These are phyloP conservation scores for Alca torda DNA, from an alignment of 2,797 vertebrate genomes.

Conservation along the genomic window DNA sequence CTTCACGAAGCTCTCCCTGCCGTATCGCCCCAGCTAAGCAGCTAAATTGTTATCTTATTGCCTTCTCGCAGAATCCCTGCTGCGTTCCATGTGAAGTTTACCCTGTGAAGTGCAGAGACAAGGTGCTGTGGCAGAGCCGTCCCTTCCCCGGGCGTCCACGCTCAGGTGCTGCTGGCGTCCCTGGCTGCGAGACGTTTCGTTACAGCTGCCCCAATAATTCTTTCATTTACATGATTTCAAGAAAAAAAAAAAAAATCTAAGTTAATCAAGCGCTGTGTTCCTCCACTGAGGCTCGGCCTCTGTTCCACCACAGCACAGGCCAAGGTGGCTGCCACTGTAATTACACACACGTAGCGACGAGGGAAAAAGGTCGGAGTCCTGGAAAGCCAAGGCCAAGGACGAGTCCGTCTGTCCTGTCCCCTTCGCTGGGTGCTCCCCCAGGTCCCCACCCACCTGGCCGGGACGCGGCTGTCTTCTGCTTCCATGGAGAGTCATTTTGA, in stretches of 20 bases:
- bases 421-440: not conserved
- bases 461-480: not conserved
- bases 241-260: not conserved
- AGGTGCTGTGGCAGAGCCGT: not conserved
- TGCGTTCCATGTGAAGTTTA: not conserved
- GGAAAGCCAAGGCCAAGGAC: not conserved
- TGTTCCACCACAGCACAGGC: not conserved
- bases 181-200: fast-evolving
- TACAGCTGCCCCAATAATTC: not conserved
- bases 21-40: not conserved
- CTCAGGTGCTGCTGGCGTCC: not conserved
- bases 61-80: not conserved
- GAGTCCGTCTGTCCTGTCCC: fast-evolving
- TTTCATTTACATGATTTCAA: not conserved
- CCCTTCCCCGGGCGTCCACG: not conserved
- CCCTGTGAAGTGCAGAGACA: not conserved
- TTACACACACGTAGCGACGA: not conserved
- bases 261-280: not conserved
- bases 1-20: not conserved
- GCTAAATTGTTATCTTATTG: too few species aligned
- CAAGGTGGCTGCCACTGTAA: fast-evolving
- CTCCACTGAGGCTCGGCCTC: too few species aligned
- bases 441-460: not conserved
- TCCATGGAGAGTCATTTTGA: not conserved
- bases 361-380: not conserved